phyloP scores from a whole-genome alignment of 2,888 invertebrate species.

The Erpobdella octoculata region DNA sequence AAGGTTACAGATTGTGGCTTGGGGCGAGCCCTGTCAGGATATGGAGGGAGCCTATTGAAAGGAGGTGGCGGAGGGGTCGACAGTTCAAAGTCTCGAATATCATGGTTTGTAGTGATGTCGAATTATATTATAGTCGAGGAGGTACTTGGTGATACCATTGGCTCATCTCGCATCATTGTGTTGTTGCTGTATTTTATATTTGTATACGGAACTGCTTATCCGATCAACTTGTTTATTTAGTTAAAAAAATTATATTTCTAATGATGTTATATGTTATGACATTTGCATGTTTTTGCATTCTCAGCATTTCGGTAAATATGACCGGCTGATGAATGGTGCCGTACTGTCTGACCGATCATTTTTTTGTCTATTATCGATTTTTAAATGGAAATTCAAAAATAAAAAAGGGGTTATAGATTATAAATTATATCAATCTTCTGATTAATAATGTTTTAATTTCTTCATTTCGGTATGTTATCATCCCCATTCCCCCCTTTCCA shows the following conservation, averaged over 20 bases:
- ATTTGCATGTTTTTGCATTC: no score
- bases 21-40: conserved; percentile 67
- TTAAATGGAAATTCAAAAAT: no score
- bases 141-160: neutral
- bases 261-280: no score
- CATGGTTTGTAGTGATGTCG: conserved; percentile 63
- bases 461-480: neutral
- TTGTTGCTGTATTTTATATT: neutral
- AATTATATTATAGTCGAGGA: neutral
- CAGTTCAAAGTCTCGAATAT: conserved; percentile 89
- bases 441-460: neutral
- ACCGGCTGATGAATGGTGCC: no score
- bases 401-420: no score
- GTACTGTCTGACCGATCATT: no score
- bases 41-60: neutral
- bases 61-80: conserved; percentile 82
- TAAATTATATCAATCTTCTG: no score
- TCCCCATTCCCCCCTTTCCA: neutral
- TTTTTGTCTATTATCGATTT: no score
- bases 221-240: no score
- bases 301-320: no score
- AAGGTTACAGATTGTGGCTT: conserved; percentile 97
- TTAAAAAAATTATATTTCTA: no score
- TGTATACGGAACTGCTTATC: neutral
- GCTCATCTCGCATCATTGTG: neutral